Conservation (phyloP, 1,140 invertebrate genomes). For the Heliconius hewitsoni region DNA sequence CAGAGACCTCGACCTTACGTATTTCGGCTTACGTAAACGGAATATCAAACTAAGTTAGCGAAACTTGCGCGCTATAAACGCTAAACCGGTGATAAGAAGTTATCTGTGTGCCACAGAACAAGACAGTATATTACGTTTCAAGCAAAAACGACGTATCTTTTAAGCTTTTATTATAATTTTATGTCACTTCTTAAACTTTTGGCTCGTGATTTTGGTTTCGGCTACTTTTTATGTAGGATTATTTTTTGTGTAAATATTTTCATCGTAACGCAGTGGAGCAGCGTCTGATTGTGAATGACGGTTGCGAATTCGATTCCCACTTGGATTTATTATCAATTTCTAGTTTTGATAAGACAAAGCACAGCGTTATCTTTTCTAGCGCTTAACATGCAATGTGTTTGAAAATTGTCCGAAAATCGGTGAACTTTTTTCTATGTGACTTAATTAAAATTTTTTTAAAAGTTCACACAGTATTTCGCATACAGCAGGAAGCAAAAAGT, state of each 20-base stretch:
- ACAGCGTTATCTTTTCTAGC: too few species aligned
- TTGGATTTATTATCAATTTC: too few species aligned
- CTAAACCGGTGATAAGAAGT: conserved; percentile 51
- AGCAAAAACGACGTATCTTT: conserved; percentile 30
- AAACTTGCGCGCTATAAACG: conserved; percentile 48
- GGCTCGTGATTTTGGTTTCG: neutral
- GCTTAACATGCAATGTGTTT: too few species aligned
- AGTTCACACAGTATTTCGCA: too few species aligned
- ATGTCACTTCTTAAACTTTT: conserved; percentile 25
- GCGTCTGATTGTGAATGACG: too few species aligned
- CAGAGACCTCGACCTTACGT: conserved; percentile 47
- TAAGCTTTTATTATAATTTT: conserved; percentile 32
- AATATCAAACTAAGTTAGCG: conserved; percentile 51
- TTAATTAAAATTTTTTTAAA: neutral
- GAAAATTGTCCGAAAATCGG: too few species aligned
- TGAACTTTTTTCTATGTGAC: too few species aligned
- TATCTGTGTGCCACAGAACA: conserved; percentile 44
- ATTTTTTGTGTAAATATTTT: too few species aligned
- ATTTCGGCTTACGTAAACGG: conserved; percentile 49
- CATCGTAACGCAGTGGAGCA: too few species aligned
- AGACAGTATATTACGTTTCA: conserved; percentile 42
- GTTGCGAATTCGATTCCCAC: too few species aligned
- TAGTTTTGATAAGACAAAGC: too few species aligned
- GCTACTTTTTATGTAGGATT: neutral
- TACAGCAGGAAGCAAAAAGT: neutral